These are phyloP conservation scores for Tachycineta bicolor DNA, from an alignment of 2,113 vertebrate species.

Conservation along the genomic window DNA sequence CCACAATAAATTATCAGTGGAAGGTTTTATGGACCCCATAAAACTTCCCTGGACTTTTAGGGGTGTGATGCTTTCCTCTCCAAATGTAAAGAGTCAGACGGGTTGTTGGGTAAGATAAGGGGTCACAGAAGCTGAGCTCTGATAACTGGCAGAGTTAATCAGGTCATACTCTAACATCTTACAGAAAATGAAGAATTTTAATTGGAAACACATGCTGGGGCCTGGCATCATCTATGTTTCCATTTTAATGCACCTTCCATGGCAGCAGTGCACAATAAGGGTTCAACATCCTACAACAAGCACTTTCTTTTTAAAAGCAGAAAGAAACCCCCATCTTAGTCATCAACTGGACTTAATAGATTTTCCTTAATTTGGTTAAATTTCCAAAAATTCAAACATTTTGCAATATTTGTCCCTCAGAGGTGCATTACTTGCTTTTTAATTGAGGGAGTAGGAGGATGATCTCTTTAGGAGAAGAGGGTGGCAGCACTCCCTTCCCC, in stretches of 20 bases:
- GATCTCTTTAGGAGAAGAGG: neutral
- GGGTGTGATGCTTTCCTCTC: neutral
- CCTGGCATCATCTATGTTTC: neutral
- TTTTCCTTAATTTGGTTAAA: neutral
- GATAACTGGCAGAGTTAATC: neutral
- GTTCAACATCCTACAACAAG: neutral
- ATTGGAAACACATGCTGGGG: neutral
- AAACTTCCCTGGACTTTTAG: neutral
- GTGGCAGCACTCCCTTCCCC: neutral
- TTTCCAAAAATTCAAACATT: neutral
- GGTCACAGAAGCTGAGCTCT: neutral
- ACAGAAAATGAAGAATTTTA: slow-evolving; percentile 31
- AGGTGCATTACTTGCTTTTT: neutral
- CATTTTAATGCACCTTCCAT: neutral
- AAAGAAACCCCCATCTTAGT: neutral
- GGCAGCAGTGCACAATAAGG: neutral
- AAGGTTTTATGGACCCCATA: neutral
- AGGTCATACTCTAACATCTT: neutral
- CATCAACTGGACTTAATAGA: neutral
- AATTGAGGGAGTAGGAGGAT: neutral
- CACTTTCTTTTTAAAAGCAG: neutral
- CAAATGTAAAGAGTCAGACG: neutral
- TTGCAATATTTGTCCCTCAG: neutral
- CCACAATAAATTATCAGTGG: neutral
- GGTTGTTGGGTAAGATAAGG: neutral